These are phyloP conservation scores for Cavia aperea DNA, from an alignment of 2,113 vertebrate species.

Conservation along the genomic window DNA sequence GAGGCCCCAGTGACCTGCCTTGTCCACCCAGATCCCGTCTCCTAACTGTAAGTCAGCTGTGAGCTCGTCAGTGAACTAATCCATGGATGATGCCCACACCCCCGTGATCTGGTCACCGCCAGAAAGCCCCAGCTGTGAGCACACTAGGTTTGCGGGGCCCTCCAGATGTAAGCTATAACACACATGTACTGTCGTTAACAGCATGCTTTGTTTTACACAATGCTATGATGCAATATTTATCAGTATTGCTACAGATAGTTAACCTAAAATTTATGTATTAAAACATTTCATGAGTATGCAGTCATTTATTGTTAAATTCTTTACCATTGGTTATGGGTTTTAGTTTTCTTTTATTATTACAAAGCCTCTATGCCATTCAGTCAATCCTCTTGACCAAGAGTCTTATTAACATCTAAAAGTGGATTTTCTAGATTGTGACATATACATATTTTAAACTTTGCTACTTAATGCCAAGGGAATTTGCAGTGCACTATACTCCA, in stretches of 20 bases:
- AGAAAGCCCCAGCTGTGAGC: background rate
- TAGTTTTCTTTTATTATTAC: background rate
- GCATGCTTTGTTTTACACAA: background rate
- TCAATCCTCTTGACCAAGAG: background rate
- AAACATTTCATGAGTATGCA: background rate
- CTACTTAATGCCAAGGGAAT: background rate
- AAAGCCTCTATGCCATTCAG: background rate
- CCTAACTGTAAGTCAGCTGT: background rate
- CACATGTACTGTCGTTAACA: background rate
- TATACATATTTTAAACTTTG: background rate
- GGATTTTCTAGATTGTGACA: background rate
- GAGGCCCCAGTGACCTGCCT: no score
- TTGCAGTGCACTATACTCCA: background rate
- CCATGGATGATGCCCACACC: background rate
- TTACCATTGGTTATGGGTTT: background rate
- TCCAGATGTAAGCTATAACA: background rate
- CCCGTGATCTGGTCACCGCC: background rate
- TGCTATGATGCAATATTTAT: background rate
- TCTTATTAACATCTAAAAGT: background rate
- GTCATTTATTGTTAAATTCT: background rate
- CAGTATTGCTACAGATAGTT: background rate
- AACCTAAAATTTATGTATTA: background rate
- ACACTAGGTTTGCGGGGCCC: no score
- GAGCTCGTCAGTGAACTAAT: background rate
- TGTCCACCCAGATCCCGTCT: no score